Evolutionary conservation across 35 echinoderm and acorn worm genomes (phyloP).

Genomic region (Lytechinus pictus): DNA sequence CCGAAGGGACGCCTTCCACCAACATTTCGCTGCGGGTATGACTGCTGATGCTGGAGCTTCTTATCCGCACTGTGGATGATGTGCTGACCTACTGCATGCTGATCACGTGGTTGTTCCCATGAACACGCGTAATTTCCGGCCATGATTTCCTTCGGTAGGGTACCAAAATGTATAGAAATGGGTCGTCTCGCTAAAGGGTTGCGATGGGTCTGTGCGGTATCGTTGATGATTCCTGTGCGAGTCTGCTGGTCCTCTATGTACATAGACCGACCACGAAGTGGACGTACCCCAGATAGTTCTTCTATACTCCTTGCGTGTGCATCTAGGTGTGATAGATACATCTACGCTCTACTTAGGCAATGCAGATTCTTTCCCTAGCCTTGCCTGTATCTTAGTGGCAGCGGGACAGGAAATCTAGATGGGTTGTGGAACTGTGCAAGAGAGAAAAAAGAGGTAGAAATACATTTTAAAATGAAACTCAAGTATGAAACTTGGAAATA

Average conservation of each 20-base stretch:
- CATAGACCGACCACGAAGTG: conserved; percentile 20
- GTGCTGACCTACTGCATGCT: neutral
- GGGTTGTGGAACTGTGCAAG: neutral
- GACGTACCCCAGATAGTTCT: conserved; percentile 29
- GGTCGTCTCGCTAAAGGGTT: conserved; percentile 29
- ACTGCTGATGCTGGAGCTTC: conserved; percentile 44
- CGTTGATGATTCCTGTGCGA: neutral
- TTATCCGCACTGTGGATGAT: neutral
- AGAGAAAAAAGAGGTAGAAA: neutral
- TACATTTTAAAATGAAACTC: too few relatives aligned
- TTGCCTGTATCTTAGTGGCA: neutral
- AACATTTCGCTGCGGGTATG: neutral
- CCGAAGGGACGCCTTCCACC: neutral
- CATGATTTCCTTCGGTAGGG: neutral
- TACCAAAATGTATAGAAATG: neutral
- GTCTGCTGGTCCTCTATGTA: conserved; percentile 46
- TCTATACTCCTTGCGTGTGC: conserved; percentile 43
- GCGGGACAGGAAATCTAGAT: neutral
- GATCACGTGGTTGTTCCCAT: conserved; percentile 28
- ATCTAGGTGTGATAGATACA: conserved; percentile 48
- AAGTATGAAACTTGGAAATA: too few relatives aligned
- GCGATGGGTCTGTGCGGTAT: neutral
- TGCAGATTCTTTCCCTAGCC: neutral
- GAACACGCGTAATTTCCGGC: neutral
- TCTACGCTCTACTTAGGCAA: neutral